phyloP scores from a whole-genome alignment of 2,888 invertebrate genomes.

The Tuberolachnus salignus region DNA sequence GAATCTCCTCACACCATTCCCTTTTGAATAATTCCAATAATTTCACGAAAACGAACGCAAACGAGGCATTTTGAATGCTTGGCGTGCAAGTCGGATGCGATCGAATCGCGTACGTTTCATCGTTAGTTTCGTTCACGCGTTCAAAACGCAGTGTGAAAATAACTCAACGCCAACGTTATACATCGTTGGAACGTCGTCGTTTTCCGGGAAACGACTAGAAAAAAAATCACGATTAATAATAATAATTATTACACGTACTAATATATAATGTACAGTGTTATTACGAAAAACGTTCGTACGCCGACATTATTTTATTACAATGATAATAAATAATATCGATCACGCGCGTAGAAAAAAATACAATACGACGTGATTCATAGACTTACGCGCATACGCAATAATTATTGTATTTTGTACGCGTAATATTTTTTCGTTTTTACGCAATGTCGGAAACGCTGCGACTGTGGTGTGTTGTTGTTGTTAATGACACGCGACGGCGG shows the following conservation, averaged over 20 bases:
- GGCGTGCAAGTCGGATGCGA: too few relatives aligned
- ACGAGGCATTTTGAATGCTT: too few relatives aligned
- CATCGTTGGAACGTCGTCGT: too few relatives aligned
- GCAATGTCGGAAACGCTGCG: slow-evolving; percentile 47
- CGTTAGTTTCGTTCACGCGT: too few relatives aligned
- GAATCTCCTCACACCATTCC: too few relatives aligned
- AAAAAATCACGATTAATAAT: background rate
- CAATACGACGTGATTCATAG: slow-evolving; percentile 13
- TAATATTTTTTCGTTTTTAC: slow-evolving; percentile 54
- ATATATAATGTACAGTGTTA: background rate
- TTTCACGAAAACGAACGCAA: too few relatives aligned
- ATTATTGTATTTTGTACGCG: slow-evolving; percentile 43
- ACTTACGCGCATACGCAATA: slow-evolving; percentile 16
- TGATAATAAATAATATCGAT: background rate
- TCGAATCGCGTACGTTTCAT: too few relatives aligned
- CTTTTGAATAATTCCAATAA: too few relatives aligned
- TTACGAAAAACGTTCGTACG: background rate
- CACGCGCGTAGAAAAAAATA: background rate
- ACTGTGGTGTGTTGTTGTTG: slow-evolving; percentile 22
- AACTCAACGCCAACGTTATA: too few relatives aligned
- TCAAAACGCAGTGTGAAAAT: too few relatives aligned
- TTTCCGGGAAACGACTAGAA: slow-evolving; percentile 18
- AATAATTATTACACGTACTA: background rate
- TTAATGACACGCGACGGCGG: background rate
- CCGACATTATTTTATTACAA: background rate